Evolutionary conservation across 1,140 invertebrate genomes (phyloP).

Genomic region (Tetragonula clypearis): DNA sequence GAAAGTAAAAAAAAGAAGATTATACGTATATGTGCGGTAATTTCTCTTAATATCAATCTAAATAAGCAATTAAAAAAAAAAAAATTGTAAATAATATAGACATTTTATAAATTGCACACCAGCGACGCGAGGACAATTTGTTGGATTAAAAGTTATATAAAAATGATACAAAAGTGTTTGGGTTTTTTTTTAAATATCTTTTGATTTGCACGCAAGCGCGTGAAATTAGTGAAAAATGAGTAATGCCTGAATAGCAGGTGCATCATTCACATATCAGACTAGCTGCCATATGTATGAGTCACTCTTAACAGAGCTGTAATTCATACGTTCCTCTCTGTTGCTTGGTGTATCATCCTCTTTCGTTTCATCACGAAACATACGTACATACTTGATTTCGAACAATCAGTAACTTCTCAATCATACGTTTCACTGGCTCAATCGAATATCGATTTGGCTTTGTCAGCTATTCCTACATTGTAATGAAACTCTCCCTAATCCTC

Average conservation of each 20-base stretch:
- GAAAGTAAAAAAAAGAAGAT: slow-evolving; percentile 61
- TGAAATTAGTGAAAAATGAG: background rate
- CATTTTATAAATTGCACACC: background rate
- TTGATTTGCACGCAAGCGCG: background rate
- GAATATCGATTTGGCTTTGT: background rate
- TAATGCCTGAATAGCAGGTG: background rate
- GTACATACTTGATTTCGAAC: background rate
- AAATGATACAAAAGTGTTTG: background rate
- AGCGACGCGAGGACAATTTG: slow-evolving; percentile 41
- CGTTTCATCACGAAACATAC: background rate
- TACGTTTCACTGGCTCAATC: background rate
- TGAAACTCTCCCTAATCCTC: background rate
- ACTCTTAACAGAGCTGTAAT: slow-evolving; percentile 59
- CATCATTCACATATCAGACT: slow-evolving; percentile 55
- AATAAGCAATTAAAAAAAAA: slow-evolving; percentile 24
- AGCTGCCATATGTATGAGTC: slow-evolving; percentile 67
- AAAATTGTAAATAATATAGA: slow-evolving; percentile 20
- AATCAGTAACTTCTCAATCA: background rate
- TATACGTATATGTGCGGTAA: background rate
- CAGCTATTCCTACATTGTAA: no score
- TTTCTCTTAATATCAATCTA: slow-evolving; percentile 45
- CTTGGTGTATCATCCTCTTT: slow-evolving; percentile 14
- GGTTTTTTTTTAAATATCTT: background rate
- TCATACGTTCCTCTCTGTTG: slow-evolving; percentile 48
- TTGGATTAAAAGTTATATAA: slow-evolving; percentile 13